phyloP scores from a whole-genome alignment of 1,140 invertebrate genomes.

The Danaus melanippus region DNA sequence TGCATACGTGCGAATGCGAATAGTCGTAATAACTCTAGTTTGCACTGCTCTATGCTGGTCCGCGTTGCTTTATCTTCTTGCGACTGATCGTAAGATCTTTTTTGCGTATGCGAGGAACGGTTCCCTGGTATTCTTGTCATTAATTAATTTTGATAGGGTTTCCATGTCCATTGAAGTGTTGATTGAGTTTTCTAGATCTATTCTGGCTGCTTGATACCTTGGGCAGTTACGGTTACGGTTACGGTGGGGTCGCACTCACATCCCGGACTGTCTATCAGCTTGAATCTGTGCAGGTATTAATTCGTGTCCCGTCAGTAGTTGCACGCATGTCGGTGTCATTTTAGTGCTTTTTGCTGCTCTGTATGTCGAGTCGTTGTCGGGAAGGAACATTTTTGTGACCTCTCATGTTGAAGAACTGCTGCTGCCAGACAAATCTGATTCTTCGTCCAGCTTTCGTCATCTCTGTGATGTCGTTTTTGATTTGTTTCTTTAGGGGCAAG shows the following conservation, averaged over 20 bases:
- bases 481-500: slow-evolving; percentile 6
- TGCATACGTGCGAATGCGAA: too few species aligned
- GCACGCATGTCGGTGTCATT: slow-evolving; percentile 3
- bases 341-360: slow-evolving; percentile 5
- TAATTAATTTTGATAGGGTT: background rate
- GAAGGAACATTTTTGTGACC: too few species aligned
- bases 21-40: background rate
- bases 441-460: slow-evolving; percentile 3
- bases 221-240: too few species aligned
- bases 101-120: background rate
- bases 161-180: background rate
- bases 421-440: slow-evolving; percentile 15
- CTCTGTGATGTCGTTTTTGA: slow-evolving; percentile 1
- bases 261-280: slow-evolving; percentile 8
- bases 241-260: too few species aligned
- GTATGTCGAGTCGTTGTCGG: slow-evolving; percentile 11
- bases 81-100: background rate
- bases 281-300: slow-evolving; percentile 24
- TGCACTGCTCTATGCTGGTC: background rate
- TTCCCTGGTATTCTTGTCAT: background rate
- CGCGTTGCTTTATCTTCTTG: background rate
- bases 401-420: too few species aligned
- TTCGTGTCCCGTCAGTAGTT: slow-evolving; percentile 20
- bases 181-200: too few species aligned
- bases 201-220: too few species aligned